Evolutionary conservation across 2,797 vertebrate genomes (phyloP).

Genomic region (Hemitrygon akajei): DNA sequence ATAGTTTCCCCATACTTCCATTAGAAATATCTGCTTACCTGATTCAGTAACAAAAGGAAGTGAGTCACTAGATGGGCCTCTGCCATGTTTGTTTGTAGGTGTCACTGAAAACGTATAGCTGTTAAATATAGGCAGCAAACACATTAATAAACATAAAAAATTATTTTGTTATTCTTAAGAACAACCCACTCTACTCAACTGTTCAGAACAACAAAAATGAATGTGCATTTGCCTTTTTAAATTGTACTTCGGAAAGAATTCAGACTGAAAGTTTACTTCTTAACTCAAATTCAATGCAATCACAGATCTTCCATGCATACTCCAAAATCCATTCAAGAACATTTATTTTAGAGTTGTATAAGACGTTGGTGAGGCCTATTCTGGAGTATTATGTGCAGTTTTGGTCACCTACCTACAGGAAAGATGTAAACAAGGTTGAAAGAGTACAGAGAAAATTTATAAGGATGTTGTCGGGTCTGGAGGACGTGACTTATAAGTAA

Average conservation of each 20-base stretch:
- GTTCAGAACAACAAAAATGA: not conserved
- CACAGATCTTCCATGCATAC: not conserved
- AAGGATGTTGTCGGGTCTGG: too few species aligned
- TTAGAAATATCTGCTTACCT: conserved; percentile 59
- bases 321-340: too few species aligned
- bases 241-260: not conserved
- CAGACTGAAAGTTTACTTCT: not conserved
- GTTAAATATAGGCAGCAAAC: conserved; percentile 43
- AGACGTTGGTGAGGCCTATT: too few species aligned
- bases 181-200: not conserved
- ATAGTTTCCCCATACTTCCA: not conserved
- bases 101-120: conserved; percentile 92
- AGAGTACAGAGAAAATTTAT: too few species aligned
- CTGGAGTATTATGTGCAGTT: too few species aligned
- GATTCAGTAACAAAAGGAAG: conserved; percentile 92
- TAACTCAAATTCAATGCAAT: not conserved
- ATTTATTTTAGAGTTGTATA: too few species aligned
- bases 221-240: not conserved
- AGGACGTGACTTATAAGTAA: too few species aligned
- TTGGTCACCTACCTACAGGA: too few species aligned
- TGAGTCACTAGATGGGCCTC: conserved; percentile 74
- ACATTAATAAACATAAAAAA: not conserved
- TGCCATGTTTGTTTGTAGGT: conserved; percentile 81
- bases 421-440: too few species aligned
- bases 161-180: not conserved